A percentile compares a stretch with the other conserved stretches of the same genome.
These are phyloP conservation scores for Arvicanthis niloticus DNA, from an alignment of 2,113 vertebrate species.

Conservation along the genomic window DNA sequence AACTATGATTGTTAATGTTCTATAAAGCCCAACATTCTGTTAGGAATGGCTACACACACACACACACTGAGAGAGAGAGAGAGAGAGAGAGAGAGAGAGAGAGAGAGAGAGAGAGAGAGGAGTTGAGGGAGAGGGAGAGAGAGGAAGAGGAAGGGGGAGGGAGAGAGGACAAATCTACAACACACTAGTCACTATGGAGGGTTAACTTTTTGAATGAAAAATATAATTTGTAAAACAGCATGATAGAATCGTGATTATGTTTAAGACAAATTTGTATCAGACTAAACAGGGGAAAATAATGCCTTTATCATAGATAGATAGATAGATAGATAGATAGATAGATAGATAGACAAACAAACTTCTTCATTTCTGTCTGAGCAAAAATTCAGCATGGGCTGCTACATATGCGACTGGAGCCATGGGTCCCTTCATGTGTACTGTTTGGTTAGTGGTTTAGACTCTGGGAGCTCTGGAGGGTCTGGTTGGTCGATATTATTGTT, in stretches of 20 bases:
- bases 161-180: background rate
- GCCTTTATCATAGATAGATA: background rate
- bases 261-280: background rate
- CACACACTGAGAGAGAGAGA: background rate
- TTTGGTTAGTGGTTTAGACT: too few species aligned
- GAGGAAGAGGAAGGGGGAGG: background rate
- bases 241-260: background rate
- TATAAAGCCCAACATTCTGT: background rate
- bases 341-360: background rate
- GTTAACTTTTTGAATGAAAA: background rate
- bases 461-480: too few species aligned
- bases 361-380: background rate
- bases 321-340: background rate
- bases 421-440: too few species aligned
- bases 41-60: background rate
- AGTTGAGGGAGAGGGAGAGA: background rate
- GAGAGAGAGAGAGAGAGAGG: background rate
- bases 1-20: conserved; percentile 15
- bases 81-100: background rate
- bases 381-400: background rate
- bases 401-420: too few species aligned
- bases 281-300: background rate
- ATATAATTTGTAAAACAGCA: background rate
- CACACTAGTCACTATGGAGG: background rate
- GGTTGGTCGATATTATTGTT: too few species aligned